Conservation (phyloP, 2,797 vertebrate species). For the Hafferia zeledoni region DNA sequence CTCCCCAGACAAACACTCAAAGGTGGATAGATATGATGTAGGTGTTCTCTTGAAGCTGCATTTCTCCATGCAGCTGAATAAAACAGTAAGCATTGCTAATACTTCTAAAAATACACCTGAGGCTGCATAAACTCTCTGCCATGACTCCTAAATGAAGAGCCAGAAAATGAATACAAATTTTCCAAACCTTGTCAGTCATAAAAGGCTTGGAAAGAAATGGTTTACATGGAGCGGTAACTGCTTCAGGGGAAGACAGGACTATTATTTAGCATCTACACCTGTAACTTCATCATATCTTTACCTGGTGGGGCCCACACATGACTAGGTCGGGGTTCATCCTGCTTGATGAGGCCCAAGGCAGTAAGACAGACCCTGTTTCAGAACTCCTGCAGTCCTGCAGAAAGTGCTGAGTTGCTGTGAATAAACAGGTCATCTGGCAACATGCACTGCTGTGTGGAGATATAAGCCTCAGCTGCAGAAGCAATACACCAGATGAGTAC, state of each 20-base stretch:
- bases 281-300: background rate
- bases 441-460: accelerated
- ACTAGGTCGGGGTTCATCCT: background rate
- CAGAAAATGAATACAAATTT: background rate
- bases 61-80: background rate
- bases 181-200: background rate
- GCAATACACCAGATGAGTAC: background rate
- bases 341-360: background rate
- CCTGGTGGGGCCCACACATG: background rate
- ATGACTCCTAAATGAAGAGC: background rate
- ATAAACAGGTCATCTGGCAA: background rate
- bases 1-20: background rate
- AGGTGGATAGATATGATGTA: background rate
- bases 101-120: background rate
- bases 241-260: background rate
- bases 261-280: background rate
- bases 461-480: background rate
- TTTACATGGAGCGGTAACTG: background rate
- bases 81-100: background rate
- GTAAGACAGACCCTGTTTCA: background rate
- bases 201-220: background rate
- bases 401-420: background rate
- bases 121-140: background rate
- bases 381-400: background rate
- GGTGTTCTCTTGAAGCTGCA: background rate